Base-by-base conservation (phyloP, 2,113 vertebrate genomes). In the Oreochromis tanganicae region DNA sequence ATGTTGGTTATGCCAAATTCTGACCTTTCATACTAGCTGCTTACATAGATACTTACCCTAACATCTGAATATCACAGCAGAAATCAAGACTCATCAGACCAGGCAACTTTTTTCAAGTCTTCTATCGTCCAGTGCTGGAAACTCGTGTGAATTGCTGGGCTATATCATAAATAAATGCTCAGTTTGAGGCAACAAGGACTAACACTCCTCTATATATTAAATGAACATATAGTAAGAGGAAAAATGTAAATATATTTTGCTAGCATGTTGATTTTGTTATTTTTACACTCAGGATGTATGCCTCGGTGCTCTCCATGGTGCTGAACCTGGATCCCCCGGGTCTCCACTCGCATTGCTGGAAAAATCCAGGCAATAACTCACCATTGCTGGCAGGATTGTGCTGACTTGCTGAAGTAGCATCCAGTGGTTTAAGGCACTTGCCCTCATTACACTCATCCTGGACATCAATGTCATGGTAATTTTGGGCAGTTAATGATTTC, bases 371-470 rank as follows among this genome's bases (percentile, higher is more conserved):
- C 24, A 75, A 29, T 27, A 75, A 48, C 71, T 48, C 43, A 12
- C 16, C 43, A 32, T 29, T 3, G 38, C 54, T 29, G 38, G 80
- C 16, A 59, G 56, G 17, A 59, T 19, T 27, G 3, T 11, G 14
- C 9, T 27, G 80, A 29, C 27, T 34, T 56, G 32, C 0, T 56
- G 0, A 55, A 41, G n/a, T 24, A 0, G 50, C 50, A 55, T 80
- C 2, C 3, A 55, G 46, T 52, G 48, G 27, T 52, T 73, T 73
- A 73, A 46, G 38, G 38, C 1, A 8, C 66, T 71, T 71, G n/a
- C 5, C 5, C 10, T 68, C 19, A 68, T 68, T 71, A 21, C 38
- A 27, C 13, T 43, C 38, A 73, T 46, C 66, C 8, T 73, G 63
- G 63, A 21, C 36, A 41, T 68, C 34, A 68, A 0, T 68, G 36